These are phyloP conservation scores for Oreochromis tanganicae DNA, from an alignment of 2,113 vertebrate genomes.

Conservation along the genomic window DNA sequence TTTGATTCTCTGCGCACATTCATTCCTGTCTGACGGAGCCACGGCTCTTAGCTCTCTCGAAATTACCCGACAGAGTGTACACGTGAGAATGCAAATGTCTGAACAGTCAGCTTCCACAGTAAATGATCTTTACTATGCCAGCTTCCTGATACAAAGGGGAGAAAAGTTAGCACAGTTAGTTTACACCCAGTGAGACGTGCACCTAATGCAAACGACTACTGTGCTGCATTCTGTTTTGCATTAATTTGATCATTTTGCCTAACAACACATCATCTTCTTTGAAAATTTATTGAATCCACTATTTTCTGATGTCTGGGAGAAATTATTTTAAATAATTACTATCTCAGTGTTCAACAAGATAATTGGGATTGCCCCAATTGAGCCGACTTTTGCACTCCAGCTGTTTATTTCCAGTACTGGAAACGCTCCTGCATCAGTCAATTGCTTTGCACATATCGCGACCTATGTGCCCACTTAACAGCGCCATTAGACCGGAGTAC, in stretches of 20 bases:
- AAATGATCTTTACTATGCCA: neutral
- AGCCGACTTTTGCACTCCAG: rapidly evolving
- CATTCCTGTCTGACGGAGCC: neutral
- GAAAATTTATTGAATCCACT: neutral
- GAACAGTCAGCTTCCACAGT: neutral
- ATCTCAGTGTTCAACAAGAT: neutral
- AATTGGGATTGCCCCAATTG: neutral
- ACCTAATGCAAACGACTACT: neutral
- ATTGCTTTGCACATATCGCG: neutral
- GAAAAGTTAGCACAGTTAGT: neutral
- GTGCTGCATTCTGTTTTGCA: neutral
- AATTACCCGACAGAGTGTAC: neutral
- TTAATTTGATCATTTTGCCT: neutral
- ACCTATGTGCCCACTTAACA: neutral
- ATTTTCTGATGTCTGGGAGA: rapidly evolving
- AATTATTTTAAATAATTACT: neutral
- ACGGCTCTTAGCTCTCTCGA: neutral
- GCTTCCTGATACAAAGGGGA: neutral
- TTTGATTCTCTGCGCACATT: neutral
- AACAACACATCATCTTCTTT: neutral
- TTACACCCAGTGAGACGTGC: neutral
- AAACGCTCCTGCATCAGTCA: rapidly evolving
- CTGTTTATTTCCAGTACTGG: neutral
- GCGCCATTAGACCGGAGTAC: neutral
- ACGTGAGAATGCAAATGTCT: neutral